Percentiles rank a stretch among this genome's conserved stretches.
These are phyloP conservation scores for Fulica atra DNA, from an alignment of 2,113 vertebrate species.

Conservation along the genomic window DNA sequence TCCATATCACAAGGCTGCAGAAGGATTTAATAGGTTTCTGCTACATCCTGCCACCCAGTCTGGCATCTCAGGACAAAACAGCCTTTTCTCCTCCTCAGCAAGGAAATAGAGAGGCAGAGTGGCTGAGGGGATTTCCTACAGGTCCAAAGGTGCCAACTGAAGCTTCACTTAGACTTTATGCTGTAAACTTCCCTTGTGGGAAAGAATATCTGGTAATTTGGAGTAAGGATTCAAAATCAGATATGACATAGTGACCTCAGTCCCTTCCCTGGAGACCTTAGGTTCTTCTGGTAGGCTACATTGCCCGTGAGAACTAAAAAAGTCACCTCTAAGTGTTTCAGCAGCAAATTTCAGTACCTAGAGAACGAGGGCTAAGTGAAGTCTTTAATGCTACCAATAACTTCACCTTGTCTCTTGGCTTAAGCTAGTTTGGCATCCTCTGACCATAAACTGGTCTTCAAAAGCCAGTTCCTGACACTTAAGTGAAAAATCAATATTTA, in stretches of 20 bases:
- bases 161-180: background rate
- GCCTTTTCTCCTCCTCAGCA: background rate
- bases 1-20: accelerated
- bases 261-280: background rate
- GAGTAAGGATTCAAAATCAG: background rate
- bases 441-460: background rate
- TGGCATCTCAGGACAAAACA: background rate
- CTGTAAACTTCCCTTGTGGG: background rate
- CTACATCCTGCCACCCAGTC: background rate
- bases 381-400: background rate
- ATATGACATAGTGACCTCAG: background rate
- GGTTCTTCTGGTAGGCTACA: background rate
- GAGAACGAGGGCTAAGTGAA: background rate
- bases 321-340: background rate
- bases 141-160: background rate
- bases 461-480: background rate
- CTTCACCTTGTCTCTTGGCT: background rate
- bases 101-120: background rate
- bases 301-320: background rate
- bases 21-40: background rate
- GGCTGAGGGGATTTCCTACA: background rate
- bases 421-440: background rate
- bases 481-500: background rate
- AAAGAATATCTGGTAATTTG: background rate
- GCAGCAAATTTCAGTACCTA: background rate